Percentiles rank a stretch among this genome's conserved stretches.
Conservation (phyloP, 2,113 vertebrate species). For the Melozone crissalis region DNA sequence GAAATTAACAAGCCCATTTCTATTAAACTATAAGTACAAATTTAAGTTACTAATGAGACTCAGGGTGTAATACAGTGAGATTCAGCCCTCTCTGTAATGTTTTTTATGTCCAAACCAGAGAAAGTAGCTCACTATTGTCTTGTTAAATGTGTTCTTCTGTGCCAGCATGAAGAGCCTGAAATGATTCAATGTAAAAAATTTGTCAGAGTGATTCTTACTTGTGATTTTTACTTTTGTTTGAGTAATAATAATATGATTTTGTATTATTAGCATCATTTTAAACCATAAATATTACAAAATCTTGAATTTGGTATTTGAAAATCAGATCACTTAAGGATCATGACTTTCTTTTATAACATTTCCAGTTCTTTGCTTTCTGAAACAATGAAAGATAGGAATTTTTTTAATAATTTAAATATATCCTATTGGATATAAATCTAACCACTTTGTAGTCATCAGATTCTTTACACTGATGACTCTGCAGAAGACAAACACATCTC, state of each 20-base stretch:
- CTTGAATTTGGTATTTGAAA: neutral
- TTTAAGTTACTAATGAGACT: neutral
- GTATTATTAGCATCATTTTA: neutral
- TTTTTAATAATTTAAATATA: neutral
- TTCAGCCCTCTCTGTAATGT: neutral
- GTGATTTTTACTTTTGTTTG: neutral
- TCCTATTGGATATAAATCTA: neutral
- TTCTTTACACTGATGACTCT: neutral
- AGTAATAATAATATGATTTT: neutral
- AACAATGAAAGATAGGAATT: neutral
- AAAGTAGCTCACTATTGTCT: neutral
- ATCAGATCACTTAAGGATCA: neutral
- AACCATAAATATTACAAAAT: neutral
- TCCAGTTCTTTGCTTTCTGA: neutral
- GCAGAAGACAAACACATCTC: neutral
- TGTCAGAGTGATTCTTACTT: neutral
- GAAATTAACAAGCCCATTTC: neutral
- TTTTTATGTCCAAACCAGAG: neutral
- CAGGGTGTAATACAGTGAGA: neutral
- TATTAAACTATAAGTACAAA: neutral
- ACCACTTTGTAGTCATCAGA: neutral
- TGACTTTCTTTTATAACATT: neutral
- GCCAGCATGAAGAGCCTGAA: neutral
- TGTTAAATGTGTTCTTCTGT: neutral
- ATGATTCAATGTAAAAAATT: neutral